Conservation (phyloP, 2,113 vertebrate genomes). For the Emydocephalus ijimae region DNA sequence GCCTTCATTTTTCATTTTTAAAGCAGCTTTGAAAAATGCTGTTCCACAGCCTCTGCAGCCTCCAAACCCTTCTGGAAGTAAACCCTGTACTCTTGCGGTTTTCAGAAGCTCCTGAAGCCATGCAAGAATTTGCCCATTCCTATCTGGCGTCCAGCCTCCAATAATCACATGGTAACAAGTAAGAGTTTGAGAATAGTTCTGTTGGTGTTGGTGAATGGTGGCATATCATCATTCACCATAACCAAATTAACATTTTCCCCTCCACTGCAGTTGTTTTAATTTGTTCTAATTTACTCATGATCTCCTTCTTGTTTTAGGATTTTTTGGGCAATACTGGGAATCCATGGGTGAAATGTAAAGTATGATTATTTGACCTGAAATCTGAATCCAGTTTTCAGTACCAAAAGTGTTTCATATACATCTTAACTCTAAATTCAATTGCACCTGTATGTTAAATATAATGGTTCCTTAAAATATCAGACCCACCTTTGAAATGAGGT, state of each 20-base stretch:
- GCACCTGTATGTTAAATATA: not conserved
- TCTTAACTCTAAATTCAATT: not conserved
- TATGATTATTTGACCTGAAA: not conserved
- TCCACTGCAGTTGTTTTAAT: not conserved
- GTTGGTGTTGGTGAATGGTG: not conserved
- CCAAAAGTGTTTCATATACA: not conserved
- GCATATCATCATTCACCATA: not conserved
- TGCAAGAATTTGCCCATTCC: not conserved
- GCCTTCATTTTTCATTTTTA: not conserved
- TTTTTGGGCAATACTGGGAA: not conserved
- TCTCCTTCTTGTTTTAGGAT: not conserved
- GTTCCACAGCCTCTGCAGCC: not conserved
- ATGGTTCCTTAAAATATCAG: not conserved
- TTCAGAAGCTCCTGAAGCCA: not conserved
- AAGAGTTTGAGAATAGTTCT: not conserved
- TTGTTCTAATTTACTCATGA: not conserved
- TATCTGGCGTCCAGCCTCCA: not conserved
- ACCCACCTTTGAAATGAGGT: not conserved
- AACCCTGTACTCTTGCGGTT: not conserved
- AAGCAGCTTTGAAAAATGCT: not conserved
- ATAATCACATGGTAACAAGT: not conserved
- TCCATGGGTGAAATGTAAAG: not conserved
- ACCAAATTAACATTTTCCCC: too few relatives aligned
- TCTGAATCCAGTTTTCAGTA: not conserved
- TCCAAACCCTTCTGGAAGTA: not conserved